A percentile compares a stretch with the other conserved stretches of the same genome.
Evolutionary conservation across 92 coral and sea anemone genomes (phyloP).

Genomic region (Phenganax subtilis): DNA sequence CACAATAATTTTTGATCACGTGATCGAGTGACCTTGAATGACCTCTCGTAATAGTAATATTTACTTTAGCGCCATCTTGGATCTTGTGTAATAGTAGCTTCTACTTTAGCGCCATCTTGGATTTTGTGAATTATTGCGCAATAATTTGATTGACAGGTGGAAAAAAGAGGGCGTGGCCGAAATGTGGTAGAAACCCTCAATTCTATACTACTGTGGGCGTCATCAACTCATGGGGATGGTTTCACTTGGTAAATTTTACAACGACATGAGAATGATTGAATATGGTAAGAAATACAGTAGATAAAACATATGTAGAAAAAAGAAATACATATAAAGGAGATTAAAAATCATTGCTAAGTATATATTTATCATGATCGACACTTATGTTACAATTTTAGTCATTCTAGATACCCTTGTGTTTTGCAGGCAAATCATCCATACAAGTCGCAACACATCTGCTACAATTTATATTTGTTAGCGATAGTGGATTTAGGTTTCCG

Average conservation of each 20-base stretch:
- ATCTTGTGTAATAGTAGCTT: no score
- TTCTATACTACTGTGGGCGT: no score
- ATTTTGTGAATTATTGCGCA: no score
- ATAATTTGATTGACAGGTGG: no score
- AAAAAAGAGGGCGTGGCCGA: no score
- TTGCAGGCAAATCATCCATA: neutral
- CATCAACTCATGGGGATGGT: slow-evolving; percentile 2
- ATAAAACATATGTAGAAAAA: no score
- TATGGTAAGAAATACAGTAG: neutral
- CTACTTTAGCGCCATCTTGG: no score
- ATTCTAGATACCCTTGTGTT: neutral
- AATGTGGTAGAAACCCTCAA: no score
- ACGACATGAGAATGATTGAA: neutral
- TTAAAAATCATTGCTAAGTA: neutral
- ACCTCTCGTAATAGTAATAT: no score
- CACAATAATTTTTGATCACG: no score
- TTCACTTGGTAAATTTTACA: neutral
- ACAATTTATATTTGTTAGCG: neutral
- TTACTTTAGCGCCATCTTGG: no score
- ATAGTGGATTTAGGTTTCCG: neutral
- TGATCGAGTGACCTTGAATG: no score
- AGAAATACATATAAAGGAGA: neutral
- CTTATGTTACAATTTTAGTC: neutral
- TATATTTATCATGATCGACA: neutral
- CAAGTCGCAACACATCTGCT: neutral